These are phyloP conservation scores for Labrus mixtus DNA, from an alignment of 2,113 vertebrate species.

Conservation along the genomic window DNA sequence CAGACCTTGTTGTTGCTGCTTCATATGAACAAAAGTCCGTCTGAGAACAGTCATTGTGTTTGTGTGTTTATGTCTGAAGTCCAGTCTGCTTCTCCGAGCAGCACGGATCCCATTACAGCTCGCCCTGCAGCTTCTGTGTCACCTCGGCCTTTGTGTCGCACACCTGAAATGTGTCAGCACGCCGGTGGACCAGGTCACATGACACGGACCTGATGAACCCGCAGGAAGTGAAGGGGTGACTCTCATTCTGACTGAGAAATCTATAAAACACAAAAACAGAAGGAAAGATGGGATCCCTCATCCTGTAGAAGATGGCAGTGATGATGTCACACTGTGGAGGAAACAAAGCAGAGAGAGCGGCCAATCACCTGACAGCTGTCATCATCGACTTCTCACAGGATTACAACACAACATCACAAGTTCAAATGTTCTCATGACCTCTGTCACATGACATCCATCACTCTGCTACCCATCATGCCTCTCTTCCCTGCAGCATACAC, in stretches of 20 bases:
- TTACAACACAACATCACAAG: constrained; percentile 59
- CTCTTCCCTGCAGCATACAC: not conserved
- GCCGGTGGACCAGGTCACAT: not conserved
- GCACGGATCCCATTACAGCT: constrained; percentile 24
- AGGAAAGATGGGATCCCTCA: too few species aligned
- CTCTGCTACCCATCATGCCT: not conserved
- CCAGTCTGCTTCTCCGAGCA: not conserved
- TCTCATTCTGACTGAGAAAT: too few species aligned
- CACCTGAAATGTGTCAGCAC: constrained; percentile 13
- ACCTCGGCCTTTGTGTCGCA: constrained; percentile 14
- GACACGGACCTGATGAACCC: constrained; percentile 24
- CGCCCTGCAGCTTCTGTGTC: constrained; percentile 15
- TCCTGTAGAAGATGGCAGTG: too few species aligned
- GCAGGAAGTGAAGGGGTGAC: not conserved
- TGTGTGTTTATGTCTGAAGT: constrained; percentile 26
- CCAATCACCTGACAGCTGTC: constrained; percentile 18
- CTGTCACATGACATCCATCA: constrained; percentile 9
- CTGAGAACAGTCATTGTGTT: constrained; percentile 3
- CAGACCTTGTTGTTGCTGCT: constrained; percentile 4
- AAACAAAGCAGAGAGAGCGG: not conserved
- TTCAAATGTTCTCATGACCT: constrained; percentile 38
- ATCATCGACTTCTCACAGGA: constrained; percentile 27
- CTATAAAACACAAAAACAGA: too few species aligned
- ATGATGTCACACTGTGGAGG: too few species aligned
- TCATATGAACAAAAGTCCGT: constrained; percentile 1